Evolutionary conservation across 1,140 invertebrate species (phyloP), one percentile per base, ranked within the genome.

Genomic region (Diachasmimorpha longicaudata): DNA sequence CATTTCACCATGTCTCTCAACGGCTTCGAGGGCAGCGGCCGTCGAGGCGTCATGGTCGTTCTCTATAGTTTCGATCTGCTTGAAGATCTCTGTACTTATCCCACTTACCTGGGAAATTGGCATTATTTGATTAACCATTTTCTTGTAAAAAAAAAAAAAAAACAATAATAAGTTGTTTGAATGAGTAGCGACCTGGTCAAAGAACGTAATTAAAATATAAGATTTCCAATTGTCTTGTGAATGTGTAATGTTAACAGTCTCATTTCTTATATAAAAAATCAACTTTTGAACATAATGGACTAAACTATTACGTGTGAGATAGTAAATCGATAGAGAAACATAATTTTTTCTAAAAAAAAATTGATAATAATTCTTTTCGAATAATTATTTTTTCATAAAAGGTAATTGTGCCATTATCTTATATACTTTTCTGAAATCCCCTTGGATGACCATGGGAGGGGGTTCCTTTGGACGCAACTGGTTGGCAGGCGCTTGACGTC

Each of bases 1-100:
- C 96, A 98, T 98, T 90, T 98, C 96, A 81, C 96, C 96, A 66
- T 96, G 92, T 81, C 94, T 91, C 88, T 97, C 96, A 87, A 97
- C 96, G 80, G 95, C 94, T 90, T 96, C 95, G 86, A 97, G 91
- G 58, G 96, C 95, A 44, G 95, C 95, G 68, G 96, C 96, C 78
- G 95, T 97, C 74, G 95, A 95, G 58, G 95, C 94, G 89, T 97
- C 96, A 90, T 96, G 95, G 88, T 97, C 96, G 89, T 97, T 97
- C 90, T 98, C 96, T 77, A 98, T 94, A 77, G 95, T 95, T 90
- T 98, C 96, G 91, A 98, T 96, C 91, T 98, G 96, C 79, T 96
- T 95, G 91, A 98, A 98, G 88, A 98, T 97, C 90, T 98, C 96
- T 82, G 95, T 95, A 85, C 96, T 97, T 82, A 98, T 97, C 81